Percentiles rank a stretch among this genome's conserved stretches.
Conservation (phyloP, 2,888 invertebrate species). For the Camponotus fellah region DNA sequence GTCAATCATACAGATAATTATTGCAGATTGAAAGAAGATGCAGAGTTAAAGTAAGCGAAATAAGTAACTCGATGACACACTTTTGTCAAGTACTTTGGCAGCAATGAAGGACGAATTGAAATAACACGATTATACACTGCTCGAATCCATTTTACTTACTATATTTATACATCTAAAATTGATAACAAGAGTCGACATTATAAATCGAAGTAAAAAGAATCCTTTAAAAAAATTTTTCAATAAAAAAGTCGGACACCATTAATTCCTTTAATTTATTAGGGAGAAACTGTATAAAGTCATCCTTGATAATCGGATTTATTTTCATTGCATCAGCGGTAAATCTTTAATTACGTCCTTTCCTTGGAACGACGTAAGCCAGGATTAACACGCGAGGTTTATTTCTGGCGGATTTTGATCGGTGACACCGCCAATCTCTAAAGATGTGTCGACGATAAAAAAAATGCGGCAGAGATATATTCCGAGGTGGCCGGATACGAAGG, state of each 20-base stretch:
- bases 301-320: background rate
- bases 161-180: background rate
- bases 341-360: background rate
- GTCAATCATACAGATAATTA: background rate
- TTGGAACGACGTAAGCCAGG: background rate
- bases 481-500: conserved; percentile 62
- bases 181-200: background rate
- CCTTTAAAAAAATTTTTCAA: background rate
- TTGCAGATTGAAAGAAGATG: conserved; percentile 43
- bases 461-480: conserved; percentile 67
- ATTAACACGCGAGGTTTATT: conserved; percentile 47
- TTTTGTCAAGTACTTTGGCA: conserved; percentile 52
- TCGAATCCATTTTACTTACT: background rate
- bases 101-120: conserved; percentile 41
- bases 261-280: background rate
- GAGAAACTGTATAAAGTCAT: background rate
- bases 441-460: conserved; percentile 69
- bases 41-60: conserved; percentile 67
- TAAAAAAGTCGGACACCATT: background rate
- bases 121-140: conserved; percentile 27
- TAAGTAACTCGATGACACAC: conserved; percentile 64
- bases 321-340: background rate
- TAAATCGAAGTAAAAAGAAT: background rate
- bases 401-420: conserved; percentile 53
- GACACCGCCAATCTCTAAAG: conserved; percentile 48